phyloP scores from a whole-genome alignment of 1,140 invertebrate genomes.

The Triops cancriformis region DNA sequence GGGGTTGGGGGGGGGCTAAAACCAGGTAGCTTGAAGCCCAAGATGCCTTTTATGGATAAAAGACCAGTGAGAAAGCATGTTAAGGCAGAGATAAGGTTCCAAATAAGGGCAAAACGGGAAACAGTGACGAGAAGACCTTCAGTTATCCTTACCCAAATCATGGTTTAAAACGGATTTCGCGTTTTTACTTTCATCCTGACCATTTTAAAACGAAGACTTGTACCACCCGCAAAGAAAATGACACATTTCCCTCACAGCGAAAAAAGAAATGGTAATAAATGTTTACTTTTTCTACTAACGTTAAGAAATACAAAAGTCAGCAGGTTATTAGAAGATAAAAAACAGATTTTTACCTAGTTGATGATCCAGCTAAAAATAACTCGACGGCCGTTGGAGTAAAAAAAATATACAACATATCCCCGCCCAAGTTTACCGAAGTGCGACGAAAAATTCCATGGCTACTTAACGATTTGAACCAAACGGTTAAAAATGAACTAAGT shows the following conservation, averaged over 20 bases:
- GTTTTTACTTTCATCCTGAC: not conserved
- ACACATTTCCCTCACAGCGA: not conserved
- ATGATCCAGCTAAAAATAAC: slow-evolving; percentile 4
- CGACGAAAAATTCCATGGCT: not conserved
- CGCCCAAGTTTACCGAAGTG: not conserved
- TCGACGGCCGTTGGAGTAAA: not conserved
- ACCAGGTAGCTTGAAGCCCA: not conserved
- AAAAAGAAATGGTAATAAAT: no score
- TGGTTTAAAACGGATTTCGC: not conserved
- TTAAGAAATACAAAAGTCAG: not conserved
- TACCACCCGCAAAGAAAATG: slow-evolving; percentile 1
- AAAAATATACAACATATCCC: not conserved
- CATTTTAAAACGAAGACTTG: not conserved
- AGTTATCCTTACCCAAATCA: not conserved
- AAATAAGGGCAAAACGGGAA: not conserved
- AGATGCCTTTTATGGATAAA: not conserved
- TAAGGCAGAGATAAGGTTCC: not conserved
- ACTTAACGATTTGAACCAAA: not conserved
- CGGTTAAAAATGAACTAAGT: not conserved
- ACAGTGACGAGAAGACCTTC: not conserved
- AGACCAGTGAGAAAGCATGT: not conserved
- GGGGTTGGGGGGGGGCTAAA: not conserved
- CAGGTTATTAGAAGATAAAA: not conserved
- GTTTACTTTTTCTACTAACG: not conserved
- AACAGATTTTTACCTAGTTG: not conserved